Evolutionary conservation across 2,797 vertebrate genomes (phyloP), one percentile per base, ranked within the genome.

Genomic region (Tarsius wallacei): DNA sequence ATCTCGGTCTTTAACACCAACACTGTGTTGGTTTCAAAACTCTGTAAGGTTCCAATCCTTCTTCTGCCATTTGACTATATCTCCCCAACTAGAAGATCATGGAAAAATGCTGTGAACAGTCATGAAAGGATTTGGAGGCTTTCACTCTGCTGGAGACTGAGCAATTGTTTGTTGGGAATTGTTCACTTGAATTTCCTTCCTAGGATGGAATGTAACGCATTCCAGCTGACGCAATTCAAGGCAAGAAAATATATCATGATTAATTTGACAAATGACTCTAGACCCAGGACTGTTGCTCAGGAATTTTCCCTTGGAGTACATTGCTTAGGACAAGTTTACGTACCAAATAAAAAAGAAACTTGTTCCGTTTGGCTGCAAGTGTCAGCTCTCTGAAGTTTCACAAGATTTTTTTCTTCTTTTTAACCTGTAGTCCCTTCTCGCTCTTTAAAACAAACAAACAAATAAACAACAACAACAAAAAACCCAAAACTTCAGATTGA

Each of bases 151-250:
- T 63, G 84, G 64, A 68, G 78, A 97, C 66, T 87, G 78, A 98
- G 95, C 28, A 88, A 90, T 90, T 95, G 87, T 88, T 97, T 81
- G 94, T 95, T 76, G 96, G 95, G 90, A 98, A 91, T 95, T 87
- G 74, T 96, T 98, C 95, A 80, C 74, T 91, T 80, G 92, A 64
- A 91, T 97, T 98, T 97, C 81, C 36, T 85, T 97, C 90, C 87
- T 28, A 80, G 55, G 87, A 96, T 70, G 82, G 90, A 98, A 97
- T 81, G 81, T 97, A 98, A 98, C 88, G 76, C 94, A 97, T 97
- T 98, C 98, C 98, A 98, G 98, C 98, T 98, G 98, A 98, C 80
- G 66, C 71, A 97, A 78, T 92, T 98, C 95, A 97, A 71, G 93
- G 97, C 97, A 98, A 87, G 97, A 98, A 95, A 97, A 98, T 98